Conservation (phyloP, 2,113 vertebrate genomes). For the Oxyura jamaicensis region DNA sequence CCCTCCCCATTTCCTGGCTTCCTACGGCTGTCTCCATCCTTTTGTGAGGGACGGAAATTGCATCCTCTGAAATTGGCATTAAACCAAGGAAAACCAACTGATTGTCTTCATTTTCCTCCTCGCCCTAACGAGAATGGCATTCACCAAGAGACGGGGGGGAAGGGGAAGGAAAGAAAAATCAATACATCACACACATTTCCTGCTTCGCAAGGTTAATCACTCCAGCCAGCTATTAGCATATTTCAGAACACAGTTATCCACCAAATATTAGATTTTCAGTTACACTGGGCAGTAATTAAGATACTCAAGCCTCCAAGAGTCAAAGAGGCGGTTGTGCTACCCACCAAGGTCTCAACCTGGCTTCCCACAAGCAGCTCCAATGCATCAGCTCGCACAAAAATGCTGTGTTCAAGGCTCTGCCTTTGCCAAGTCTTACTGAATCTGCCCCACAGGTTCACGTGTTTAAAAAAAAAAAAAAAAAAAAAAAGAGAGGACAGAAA, state of each 20-base stretch:
- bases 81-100: accelerated
- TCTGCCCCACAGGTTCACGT: accelerated
- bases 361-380: background rate
- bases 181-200: background rate
- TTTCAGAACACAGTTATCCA: background rate
- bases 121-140: accelerated
- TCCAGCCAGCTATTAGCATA: background rate
- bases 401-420: background rate
- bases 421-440: background rate
- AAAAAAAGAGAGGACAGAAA: background rate
- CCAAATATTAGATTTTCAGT: background rate
- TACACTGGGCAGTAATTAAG: background rate
- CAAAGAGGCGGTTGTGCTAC: background rate
- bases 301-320: background rate
- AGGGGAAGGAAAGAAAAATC: background rate
- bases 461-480: background rate
- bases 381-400: background rate
- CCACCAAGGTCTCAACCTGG: background rate
- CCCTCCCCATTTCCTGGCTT: background rate
- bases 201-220: background rate
- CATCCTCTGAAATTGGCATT: background rate
- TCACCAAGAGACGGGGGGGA: background rate
- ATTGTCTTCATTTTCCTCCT: background rate
- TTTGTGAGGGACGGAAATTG: background rate
- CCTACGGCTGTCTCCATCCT: background rate